phyloP scores from a whole-genome alignment of 2,797 vertebrate species.

The Tenualosa ilisha region DNA sequence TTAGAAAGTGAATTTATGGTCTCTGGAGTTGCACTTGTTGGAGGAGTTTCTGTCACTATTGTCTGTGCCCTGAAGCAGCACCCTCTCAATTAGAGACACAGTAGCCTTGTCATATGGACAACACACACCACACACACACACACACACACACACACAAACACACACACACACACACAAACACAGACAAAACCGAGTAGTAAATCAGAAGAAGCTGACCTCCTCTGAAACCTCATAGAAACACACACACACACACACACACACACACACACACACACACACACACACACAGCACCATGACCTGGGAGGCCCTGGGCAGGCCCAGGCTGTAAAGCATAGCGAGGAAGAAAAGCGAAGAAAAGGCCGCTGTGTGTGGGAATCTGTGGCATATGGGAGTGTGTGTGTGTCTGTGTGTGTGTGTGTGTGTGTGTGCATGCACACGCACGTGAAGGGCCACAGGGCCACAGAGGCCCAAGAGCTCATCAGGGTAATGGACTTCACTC shows the following conservation, averaged over 20 bases:
- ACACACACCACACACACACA: slow-evolving; percentile 28
- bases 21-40: background rate
- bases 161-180: slow-evolving; percentile 24
- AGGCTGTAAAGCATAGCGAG: slow-evolving; percentile 60
- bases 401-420: slow-evolving; percentile 22
- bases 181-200: background rate
- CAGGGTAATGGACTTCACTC: slow-evolving; percentile 50
- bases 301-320: slow-evolving; percentile 61
- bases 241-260: slow-evolving; percentile 16
- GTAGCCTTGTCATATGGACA: background rate
- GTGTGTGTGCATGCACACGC: slow-evolving; percentile 39
- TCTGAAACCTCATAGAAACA: background rate
- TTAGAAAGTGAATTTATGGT: background rate
- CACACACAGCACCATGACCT: slow-evolving; percentile 61
- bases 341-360: slow-evolving; percentile 45
- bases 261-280: slow-evolving; percentile 26
- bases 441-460: slow-evolving; percentile 31
- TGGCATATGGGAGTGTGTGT: slow-evolving; percentile 62
- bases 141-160: slow-evolving; percentile 25
- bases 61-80: background rate
- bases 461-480: slow-evolving; percentile 47
- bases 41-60: background rate
- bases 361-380: slow-evolving; percentile 77
- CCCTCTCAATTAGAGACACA: slow-evolving; percentile 6
- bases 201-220: background rate